A percentile compares a stretch with the other conserved stretches of the same genome.
Evolutionary conservation across 2,888 invertebrate species (phyloP).

Genomic region (Torymus texanus): DNA sequence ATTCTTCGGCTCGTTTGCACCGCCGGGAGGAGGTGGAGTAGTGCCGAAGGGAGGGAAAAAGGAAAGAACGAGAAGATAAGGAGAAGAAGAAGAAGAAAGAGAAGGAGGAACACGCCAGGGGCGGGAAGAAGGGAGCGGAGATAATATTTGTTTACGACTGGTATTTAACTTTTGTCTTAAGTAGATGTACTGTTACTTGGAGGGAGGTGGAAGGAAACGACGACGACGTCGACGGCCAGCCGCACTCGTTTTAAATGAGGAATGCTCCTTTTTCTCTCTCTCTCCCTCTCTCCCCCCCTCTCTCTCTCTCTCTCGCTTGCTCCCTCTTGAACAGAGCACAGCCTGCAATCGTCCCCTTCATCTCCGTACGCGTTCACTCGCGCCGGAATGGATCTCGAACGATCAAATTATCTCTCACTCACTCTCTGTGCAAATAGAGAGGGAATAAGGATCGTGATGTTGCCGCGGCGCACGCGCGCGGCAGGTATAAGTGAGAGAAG

Average conservation of each 20-base stretch:
- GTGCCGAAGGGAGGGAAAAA: neutral
- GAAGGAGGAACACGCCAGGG: neutral
- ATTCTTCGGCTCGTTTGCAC: constrained; percentile 49
- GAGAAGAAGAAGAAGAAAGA: neutral
- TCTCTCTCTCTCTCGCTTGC: too few relatives aligned
- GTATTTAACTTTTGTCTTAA: constrained; percentile 40
- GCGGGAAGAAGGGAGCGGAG: constrained; percentile 4
- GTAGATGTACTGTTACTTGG: constrained; percentile 25
- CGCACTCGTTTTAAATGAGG: constrained; percentile 26
- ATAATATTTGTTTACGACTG: constrained; percentile 51
- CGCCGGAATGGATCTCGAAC: too few relatives aligned
- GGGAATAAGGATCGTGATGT: too few relatives aligned
- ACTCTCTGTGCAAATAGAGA: too few relatives aligned
- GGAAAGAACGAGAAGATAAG: neutral
- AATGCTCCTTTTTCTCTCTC: neutral
- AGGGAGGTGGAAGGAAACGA: neutral
- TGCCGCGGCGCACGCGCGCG: too few relatives aligned
- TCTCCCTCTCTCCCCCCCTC: too few relatives aligned
- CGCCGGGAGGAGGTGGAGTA: constrained; percentile 21
- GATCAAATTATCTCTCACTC: too few relatives aligned
- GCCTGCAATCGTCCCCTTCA: too few relatives aligned
- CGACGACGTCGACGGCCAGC: neutral
- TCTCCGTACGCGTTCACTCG: too few relatives aligned
- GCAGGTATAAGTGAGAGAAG: too few relatives aligned
- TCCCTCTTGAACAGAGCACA: too few relatives aligned